Evolutionary conservation across 2,888 invertebrate species (phyloP).

Genomic region (Hirtodrosophila histrioides): DNA sequence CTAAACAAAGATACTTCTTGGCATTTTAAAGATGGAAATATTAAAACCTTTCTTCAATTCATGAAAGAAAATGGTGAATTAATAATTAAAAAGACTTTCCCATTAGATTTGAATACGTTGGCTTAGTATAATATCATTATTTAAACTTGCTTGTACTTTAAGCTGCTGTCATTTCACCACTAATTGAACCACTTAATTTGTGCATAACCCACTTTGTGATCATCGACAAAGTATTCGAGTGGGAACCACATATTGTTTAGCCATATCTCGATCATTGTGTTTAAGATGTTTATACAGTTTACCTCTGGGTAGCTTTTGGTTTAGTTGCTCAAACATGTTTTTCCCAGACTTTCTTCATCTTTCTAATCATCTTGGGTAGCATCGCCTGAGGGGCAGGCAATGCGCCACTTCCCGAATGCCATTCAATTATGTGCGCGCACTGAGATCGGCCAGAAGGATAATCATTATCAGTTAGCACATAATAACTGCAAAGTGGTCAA

Average conservation of each 20-base stretch:
- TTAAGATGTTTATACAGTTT: too few relatives aligned
- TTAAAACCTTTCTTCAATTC: too few relatives aligned
- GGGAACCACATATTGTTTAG: neutral
- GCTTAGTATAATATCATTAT: too few relatives aligned
- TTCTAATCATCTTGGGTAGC: constrained; percentile 36
- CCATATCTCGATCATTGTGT: too few relatives aligned
- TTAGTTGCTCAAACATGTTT: constrained; percentile 28
- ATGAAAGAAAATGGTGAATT: too few relatives aligned
- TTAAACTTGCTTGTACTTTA: too few relatives aligned
- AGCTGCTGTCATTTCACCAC: too few relatives aligned
- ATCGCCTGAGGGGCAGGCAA: neutral
- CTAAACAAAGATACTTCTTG: neutral
- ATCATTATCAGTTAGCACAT: constrained; percentile 76
- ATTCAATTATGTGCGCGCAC: constrained; percentile 17
- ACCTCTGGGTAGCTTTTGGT: neutral
- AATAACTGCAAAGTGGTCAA: constrained; percentile 62
- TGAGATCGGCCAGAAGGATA: constrained; percentile 60
- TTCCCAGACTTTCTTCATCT: constrained; percentile 32
- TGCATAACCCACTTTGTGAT: neutral
- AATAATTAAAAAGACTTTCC: too few relatives aligned
- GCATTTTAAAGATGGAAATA: too few relatives aligned
- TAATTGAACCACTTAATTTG: too few relatives aligned
- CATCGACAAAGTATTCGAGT: neutral
- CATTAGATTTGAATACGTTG: too few relatives aligned
- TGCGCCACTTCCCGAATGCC: neutral